Evolutionary conservation across 92 coral and sea anemone species (phyloP).

Genomic region (Plumapathes pennacea): DNA sequence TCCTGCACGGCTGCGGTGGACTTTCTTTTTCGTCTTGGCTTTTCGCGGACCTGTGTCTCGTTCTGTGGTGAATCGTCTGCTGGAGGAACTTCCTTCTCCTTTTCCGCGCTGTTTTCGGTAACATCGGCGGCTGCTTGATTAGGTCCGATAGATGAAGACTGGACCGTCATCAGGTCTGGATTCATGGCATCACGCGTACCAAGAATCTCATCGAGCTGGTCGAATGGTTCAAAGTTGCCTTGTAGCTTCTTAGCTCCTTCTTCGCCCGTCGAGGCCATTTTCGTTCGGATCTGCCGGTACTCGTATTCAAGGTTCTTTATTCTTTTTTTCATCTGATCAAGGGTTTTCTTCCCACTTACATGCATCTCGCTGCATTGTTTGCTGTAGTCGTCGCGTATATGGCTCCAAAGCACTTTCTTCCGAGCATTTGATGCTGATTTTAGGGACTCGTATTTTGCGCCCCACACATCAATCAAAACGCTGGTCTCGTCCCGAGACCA

Average conservation of each 20-base stretch:
- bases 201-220: constrained; percentile 32
- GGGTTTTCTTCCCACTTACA: constrained; percentile 4
- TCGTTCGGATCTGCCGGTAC: constrained; percentile 25
- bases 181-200: constrained; percentile 44
- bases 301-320: constrained; percentile 29
- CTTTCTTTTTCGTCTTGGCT: constrained; percentile 1
- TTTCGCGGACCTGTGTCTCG: not conserved
- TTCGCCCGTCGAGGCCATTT: constrained; percentile 41
- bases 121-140: constrained; percentile 1
- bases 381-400: constrained; percentile 1
- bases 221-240: constrained; percentile 23
- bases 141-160: constrained; percentile 39
- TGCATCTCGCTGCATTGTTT: constrained; percentile 12
- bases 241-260: constrained; percentile 29
- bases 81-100: no score
- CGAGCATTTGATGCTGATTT: constrained; percentile 17
- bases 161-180: constrained; percentile 47
- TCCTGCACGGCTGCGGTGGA: not conserved
- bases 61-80: constrained; percentile 10
- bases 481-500: constrained; percentile 24
- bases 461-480: constrained; percentile 17
- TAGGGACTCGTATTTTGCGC: constrained; percentile 18
- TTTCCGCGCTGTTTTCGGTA: no score
- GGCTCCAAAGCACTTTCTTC: constrained; percentile 14
- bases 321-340: constrained; percentile 12